Conservation (phyloP, 2,113 vertebrate species). For the Lanius ludovicianus region DNA sequence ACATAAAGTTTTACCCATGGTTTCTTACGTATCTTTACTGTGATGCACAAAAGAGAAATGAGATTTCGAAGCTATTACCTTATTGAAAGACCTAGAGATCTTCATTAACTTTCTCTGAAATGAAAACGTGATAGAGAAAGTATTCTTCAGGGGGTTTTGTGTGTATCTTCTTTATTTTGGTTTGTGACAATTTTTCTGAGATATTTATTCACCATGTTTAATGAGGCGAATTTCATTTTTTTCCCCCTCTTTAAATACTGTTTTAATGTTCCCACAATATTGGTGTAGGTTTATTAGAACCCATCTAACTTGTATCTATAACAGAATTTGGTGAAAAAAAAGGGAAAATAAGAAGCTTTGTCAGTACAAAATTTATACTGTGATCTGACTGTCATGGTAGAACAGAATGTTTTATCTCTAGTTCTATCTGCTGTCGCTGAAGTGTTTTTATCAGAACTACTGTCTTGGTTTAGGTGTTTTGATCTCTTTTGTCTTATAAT, state of each 20-base stretch:
- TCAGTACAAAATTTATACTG: neutral
- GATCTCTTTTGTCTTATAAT: neutral
- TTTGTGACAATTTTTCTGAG: neutral
- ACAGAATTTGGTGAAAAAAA: neutral
- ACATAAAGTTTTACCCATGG: neutral
- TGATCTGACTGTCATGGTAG: neutral
- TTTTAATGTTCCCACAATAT: neutral
- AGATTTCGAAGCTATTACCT: neutral
- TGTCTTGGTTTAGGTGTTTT: neutral
- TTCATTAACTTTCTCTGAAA: neutral
- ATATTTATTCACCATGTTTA: neutral
- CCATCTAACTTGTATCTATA: neutral
- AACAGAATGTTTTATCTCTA: neutral
- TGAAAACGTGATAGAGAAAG: neutral
- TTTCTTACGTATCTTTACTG: neutral
- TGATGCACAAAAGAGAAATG: neutral
- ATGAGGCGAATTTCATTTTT: neutral
- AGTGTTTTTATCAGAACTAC: neutral
- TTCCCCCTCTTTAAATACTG: neutral
- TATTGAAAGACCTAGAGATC: neutral
- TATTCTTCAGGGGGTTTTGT: fast-evolving
- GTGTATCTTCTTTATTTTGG: neutral
- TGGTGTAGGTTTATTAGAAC: neutral
- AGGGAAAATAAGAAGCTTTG: neutral
- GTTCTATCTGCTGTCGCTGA: neutral